These are phyloP conservation scores for Allophyes oxyacanthae DNA, from an alignment of 2,888 invertebrate genomes.

Conservation along the genomic window DNA sequence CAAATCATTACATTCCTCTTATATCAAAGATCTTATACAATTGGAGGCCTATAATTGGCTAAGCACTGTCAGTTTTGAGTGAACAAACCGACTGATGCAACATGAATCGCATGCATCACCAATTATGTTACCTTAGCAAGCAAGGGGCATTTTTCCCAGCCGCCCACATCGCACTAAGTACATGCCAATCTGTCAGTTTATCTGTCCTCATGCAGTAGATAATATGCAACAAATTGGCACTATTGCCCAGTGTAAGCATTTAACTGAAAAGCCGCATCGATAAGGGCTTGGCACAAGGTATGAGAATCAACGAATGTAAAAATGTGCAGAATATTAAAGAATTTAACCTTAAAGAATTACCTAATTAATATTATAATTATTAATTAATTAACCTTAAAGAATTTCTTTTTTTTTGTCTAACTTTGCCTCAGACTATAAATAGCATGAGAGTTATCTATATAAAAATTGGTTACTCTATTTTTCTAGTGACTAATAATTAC, in stretches of 20 bases:
- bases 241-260: slow-evolving; percentile 77
- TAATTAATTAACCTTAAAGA: too few relatives aligned
- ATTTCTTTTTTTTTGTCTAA: too few relatives aligned
- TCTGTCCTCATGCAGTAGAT: slow-evolving; percentile 71
- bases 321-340: neutral
- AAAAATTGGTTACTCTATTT: too few relatives aligned
- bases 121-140: slow-evolving; percentile 52
- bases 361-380: too few relatives aligned
- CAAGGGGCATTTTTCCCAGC: slow-evolving; percentile 63
- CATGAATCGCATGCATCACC: slow-evolving; percentile 45
- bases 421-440: too few relatives aligned
- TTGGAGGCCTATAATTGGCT: slow-evolving; percentile 36
- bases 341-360: too few relatives aligned
- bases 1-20: too few relatives aligned
- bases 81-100: slow-evolving; percentile 29
- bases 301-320: slow-evolving; percentile 6
- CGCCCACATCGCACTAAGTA: slow-evolving; percentile 68
- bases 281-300: slow-evolving; percentile 53
- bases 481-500: too few relatives aligned
- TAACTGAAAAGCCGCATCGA: slow-evolving; percentile 77
- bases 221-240: slow-evolving; percentile 84
- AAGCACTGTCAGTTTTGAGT: slow-evolving; percentile 37
- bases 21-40: slow-evolving; percentile 8
- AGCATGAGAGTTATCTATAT: too few relatives aligned
- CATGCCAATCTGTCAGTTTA: slow-evolving; percentile 77